These are phyloP conservation scores for Nomada flava DNA, from an alignment of 2,888 invertebrate genomes.

Conservation along the genomic window DNA sequence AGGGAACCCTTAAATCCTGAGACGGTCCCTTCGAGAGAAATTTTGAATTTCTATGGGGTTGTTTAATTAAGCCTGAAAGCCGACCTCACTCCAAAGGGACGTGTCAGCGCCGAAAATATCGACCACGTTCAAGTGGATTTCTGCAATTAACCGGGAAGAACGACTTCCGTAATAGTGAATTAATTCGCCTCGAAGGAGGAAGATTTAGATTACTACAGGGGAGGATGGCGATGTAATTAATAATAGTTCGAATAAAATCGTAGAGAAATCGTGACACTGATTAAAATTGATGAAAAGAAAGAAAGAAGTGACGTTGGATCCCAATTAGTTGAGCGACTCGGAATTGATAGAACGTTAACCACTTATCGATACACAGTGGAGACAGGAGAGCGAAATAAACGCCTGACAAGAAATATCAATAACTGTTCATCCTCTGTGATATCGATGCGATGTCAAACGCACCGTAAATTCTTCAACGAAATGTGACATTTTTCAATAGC, in stretches of 20 bases:
- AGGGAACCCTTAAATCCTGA: slow-evolving; percentile 34
- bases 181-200: not conserved
- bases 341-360: not conserved
- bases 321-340: not conserved
- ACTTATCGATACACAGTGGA: not conserved
- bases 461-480: slow-evolving; percentile 32
- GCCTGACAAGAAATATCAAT: slow-evolving; percentile 16
- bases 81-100: not conserved
- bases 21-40: slow-evolving; percentile 33
- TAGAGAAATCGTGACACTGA: too few relatives aligned
- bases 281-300: too few relatives aligned
- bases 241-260: not conserved
- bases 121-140: slow-evolving; percentile 26
- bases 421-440: slow-evolving; percentile 21
- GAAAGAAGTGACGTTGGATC: too few relatives aligned
- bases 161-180: not conserved
- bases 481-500: slow-evolving; percentile 23
- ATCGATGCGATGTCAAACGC: slow-evolving; percentile 21
- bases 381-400: not conserved
- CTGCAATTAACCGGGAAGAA: slow-evolving; percentile 29
- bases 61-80: slow-evolving; percentile 45
- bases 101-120: slow-evolving; percentile 20
- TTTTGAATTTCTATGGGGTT: slow-evolving; percentile 41
- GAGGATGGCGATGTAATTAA: not conserved
- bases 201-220: not conserved